Evolutionary conservation across 2,797 vertebrate species (phyloP), one percentile per base, ranked within the genome.

Genomic region (Oreonectes daqikongensis): DNA sequence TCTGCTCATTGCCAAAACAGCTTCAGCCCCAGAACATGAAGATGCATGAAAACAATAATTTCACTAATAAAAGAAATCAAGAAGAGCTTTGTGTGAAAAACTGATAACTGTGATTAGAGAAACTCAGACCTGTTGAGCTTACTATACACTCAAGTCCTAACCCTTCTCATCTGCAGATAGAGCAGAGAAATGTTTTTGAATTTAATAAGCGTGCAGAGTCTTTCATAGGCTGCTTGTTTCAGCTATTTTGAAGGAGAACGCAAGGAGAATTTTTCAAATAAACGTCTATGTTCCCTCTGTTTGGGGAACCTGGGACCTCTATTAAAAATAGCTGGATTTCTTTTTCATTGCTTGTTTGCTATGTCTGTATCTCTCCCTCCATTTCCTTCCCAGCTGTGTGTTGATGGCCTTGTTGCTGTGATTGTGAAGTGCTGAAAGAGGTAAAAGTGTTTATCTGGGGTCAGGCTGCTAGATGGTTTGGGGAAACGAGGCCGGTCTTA

Each of bases 201-300:
- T 77, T 81, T 79, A 83, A 76, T 61, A 72, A 77, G 68, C 42
- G 22, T 22, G n/a, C 4, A 53, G n/a, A 40, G 11, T 61, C 32
- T 66, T 57, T 72, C 52, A 77, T 38, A 32, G 22, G 57, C 76
- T 50, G 64, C 55, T 70, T 60, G 78, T 70, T 80, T 77, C 32
- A 68, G 50, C 66, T 52, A 48, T n/a, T 67, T 59, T 75, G 40
- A 64, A 52, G 53, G 57, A 64, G 64, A 79, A 65, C 26, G 68
- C 72, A 78, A 78, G 61, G 71, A 79, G 65, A 82, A 65, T 76
- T 74, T 68, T 75, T 61, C 81, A 75, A 80, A 81, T 69, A 69
- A 67, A 42, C 32, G 44, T 61, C 77, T 77, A 60, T n/a, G 5
- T 53, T 74, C 59, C 65, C 73, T 30, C 72, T 53, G 73, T 76